Percentiles rank a stretch among this genome's conserved stretches.
phyloP scores from a whole-genome alignment of 2,797 vertebrate species.

The Allobates femoralis region DNA sequence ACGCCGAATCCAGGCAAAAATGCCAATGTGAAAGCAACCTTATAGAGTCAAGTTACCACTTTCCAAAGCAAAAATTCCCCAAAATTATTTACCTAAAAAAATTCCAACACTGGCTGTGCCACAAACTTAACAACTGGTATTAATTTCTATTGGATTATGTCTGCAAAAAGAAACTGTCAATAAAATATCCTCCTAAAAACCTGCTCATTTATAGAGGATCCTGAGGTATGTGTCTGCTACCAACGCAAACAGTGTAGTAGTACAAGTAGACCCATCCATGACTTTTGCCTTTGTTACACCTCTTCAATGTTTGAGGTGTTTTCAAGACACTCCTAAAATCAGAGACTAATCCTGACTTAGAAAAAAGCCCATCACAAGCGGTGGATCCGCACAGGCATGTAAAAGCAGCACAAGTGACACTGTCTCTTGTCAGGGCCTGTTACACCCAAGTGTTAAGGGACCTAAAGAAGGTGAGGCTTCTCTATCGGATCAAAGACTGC shows the following conservation, averaged over 20 bases:
- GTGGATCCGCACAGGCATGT: slow-evolving; percentile 24
- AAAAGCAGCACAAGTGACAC: slow-evolving; percentile 42
- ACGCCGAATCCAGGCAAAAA: too few species aligned
- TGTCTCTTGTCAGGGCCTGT: slow-evolving; percentile 52
- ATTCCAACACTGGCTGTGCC: not conserved
- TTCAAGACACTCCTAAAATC: slow-evolving; percentile 54
- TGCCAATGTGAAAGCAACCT: too few species aligned
- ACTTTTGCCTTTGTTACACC: slow-evolving; percentile 50
- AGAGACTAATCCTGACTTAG: slow-evolving; percentile 55
- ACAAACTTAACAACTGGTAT: too few species aligned
- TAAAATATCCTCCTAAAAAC: not conserved
- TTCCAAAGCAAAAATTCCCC: not conserved
- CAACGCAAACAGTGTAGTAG: not conserved
- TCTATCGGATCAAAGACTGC: slow-evolving; percentile 39
- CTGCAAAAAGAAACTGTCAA: not conserved
- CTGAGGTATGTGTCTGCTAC: not conserved
- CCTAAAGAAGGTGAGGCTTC: slow-evolving; percentile 36
- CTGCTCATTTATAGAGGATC: not conserved
- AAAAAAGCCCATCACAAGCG: slow-evolving; percentile 22
- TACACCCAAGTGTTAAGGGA: slow-evolving; percentile 34
- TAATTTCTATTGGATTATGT: too few species aligned
- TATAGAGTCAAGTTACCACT: not conserved
- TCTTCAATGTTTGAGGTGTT: slow-evolving; percentile 53
- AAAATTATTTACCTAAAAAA: not conserved
- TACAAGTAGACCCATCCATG: slow-evolving; percentile 6